Evolutionary conservation across 2,888 invertebrate genomes (phyloP), one percentile per base, ranked within the genome.

Genomic region (Tyria jacobaeae): DNA sequence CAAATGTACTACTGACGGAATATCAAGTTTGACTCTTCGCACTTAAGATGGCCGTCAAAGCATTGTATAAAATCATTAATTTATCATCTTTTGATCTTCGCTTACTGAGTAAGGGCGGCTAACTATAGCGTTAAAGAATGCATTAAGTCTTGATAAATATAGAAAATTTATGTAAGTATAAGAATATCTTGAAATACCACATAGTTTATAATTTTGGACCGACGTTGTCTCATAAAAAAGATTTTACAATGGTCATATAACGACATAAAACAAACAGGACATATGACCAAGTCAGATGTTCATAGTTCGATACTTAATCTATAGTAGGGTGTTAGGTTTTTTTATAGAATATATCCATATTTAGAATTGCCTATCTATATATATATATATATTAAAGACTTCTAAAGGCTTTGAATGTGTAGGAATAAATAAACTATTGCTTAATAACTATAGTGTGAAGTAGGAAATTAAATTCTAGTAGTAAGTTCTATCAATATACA

Each of bases 321-420:
- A 52, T 41, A 48, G 5, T 49, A 57, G 10, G n/a, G 6, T 44
- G 0, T 44, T 44, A 21, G 21, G 21, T 44, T 17, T 21, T 21
- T 41, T 21, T 12, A 21, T 44, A n/a, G n/a, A n/a, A n/a, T n/a
- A 21, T 21, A 12, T 17, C 10, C 9, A 17, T 44, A 44, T 44
- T 44, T 21, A 5, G 21, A 44, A 70, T 50, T 64, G 64, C 51
- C 60, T 74, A 64, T 61, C 68, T 62, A 71, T 68, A 74, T 63
- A 64, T 60, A 68, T 48, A n/a, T 51, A 31, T 4, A 27, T 47
- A 37, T 25, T 55, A 48, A 37, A 59, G 37, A 37, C 50, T 55
- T 56, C 27, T 53, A 50, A 50, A 55, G 31, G 71, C 71, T 75
- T 74, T 74, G 55, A 62, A 56, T 73, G 73, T 74, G 50, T 74